phyloP scores from a whole-genome alignment of 2,888 invertebrate species.

The Tachina grossa region DNA sequence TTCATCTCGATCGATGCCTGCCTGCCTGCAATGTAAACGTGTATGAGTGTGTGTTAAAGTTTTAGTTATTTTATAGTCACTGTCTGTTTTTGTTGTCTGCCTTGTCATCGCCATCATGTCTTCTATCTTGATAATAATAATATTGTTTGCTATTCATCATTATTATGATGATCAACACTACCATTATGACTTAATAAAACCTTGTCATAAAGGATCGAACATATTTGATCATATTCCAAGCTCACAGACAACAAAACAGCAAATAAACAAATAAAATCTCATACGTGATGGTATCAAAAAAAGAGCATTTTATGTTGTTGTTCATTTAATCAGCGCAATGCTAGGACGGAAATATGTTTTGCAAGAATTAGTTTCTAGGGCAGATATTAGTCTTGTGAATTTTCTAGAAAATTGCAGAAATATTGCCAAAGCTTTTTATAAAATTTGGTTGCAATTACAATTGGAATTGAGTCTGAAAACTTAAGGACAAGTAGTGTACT shows the following conservation, averaged over 20 bases:
- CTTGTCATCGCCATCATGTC: constrained; percentile 59
- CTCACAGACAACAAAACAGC: not conserved
- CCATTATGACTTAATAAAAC: constrained; percentile 72
- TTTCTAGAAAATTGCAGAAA: too few relatives aligned
- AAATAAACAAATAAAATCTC: constrained; percentile 20
- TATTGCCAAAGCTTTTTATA: too few relatives aligned
- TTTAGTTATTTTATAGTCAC: constrained; percentile 35
- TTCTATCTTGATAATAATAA: constrained; percentile 46
- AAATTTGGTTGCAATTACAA: too few relatives aligned
- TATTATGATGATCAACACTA: constrained; percentile 66
- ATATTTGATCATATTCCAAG: constrained; percentile 64
- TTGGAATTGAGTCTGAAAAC: too few relatives aligned
- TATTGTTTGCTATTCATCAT: constrained; percentile 42
- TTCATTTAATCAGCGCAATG: not conserved
- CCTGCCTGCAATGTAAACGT: not conserved
- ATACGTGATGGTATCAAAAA: constrained; percentile 34
- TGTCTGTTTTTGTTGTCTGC: constrained; percentile 34
- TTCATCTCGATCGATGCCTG: constrained; percentile 9
- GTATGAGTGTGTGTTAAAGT: not conserved
- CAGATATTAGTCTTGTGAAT: too few relatives aligned
- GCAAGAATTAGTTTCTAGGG: too few relatives aligned
- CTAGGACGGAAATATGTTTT: not conserved
- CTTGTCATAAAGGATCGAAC: constrained; percentile 70
- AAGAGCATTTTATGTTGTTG: not conserved
- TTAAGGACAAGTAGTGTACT: too few relatives aligned